Evolutionary conservation across 2,888 invertebrate genomes (phyloP), one percentile per base, ranked within the genome.

Genomic region (Homarus gammarus): DNA sequence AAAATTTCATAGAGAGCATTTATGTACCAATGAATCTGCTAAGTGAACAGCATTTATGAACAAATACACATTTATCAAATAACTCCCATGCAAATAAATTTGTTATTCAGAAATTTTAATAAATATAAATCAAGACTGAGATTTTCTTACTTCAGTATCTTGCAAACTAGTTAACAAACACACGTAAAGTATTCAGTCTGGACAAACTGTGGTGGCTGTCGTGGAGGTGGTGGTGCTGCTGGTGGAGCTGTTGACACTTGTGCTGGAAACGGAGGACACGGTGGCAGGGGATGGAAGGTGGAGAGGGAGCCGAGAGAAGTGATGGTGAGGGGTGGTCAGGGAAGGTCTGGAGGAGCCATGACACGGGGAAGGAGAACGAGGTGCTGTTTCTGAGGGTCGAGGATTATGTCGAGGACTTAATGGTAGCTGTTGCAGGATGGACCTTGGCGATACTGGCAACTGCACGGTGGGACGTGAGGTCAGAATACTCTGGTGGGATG

Each of bases 341-440:
- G 75, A 22, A 44, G 44, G 38, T 44, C 75, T 75, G n/a, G 75
- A 75, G 18, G 75, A 8, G 18, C 44, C 44, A 27, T 15, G 75
- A 44, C 75, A 44, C n/a, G 75, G 44, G 0, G 75, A 44, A 12
- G 75, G 75, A 2, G 75, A 75, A 6, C 44, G 75, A 75, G 75
- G 75, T 64, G 31, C 64, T 64, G 27, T 64, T n/a, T 64, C 64
- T 64, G 64, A 64, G n/a, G 64, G 64, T 15, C 64, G 64, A 27
- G 64, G 64, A 64, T 64, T 64, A n/a, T 64, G 64, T 64, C 64
- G 64, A 8, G 64, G n/a, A 38, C 49, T 51, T 49, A 86, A 51
- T 38, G 86, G 79, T 18, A 86, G 64, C n/a, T n/a, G n/a, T 49
- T 51, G 51, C 84, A 77, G 70, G 8, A 78, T 18, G 8, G 70